Evolutionary conservation across 2,888 invertebrate species (phyloP).

Genomic region (Epistrophella euchroma): DNA sequence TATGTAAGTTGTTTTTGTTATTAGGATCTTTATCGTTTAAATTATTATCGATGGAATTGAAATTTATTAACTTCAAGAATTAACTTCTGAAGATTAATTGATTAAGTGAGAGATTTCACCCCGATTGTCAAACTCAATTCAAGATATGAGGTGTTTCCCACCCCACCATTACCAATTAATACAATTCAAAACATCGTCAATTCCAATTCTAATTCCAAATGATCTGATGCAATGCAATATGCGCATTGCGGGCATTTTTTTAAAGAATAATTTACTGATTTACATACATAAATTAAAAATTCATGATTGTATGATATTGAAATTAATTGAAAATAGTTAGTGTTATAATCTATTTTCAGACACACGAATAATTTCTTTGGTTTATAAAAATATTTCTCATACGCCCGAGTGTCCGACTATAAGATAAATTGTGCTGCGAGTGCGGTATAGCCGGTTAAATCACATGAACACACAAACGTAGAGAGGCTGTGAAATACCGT

Average conservation of each 20-base stretch:
- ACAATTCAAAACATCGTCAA: conserved; percentile 9
- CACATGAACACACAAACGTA: conserved; percentile 30
- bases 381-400: conserved; percentile 38
- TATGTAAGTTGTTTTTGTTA: conserved; percentile 46
- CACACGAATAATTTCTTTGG: conserved; percentile 38
- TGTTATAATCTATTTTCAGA: conserved; percentile 61
- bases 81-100: conserved; percentile 53
- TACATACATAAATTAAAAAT: conserved; percentile 64
- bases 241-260: not conserved
- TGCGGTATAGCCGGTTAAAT: conserved; percentile 27
- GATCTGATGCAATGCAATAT: conserved; percentile 60
- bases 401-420: conserved; percentile 44
- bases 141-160: conserved; percentile 24
- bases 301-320: conserved; percentile 60
- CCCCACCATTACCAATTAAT: not conserved
- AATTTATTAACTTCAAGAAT: conserved; percentile 52
- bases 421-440: conserved; percentile 41
- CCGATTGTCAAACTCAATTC: conserved; percentile 39
- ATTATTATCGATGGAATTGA: conserved; percentile 45
- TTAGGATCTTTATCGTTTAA: conserved; percentile 27
- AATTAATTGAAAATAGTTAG: conserved; percentile 63
- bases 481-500: conserved; percentile 25
- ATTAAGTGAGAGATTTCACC: conserved; percentile 52
- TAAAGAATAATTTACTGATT: conserved; percentile 38
- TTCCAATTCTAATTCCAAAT: conserved; percentile 2